These are phyloP conservation scores for Troilus luridus DNA, from an alignment of 2,888 invertebrate genomes.

Conservation along the genomic window DNA sequence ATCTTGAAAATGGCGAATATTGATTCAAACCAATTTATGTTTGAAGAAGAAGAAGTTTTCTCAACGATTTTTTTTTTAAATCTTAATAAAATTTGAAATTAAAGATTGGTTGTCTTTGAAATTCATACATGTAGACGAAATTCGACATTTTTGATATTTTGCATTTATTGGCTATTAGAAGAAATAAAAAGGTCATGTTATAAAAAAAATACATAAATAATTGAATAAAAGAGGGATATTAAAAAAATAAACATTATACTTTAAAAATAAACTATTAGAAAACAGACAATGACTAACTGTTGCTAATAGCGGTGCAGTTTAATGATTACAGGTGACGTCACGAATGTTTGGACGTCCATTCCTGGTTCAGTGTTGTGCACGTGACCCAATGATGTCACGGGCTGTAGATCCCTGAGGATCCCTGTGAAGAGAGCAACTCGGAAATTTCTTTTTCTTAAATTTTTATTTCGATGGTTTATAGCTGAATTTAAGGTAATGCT, in stretches of 20 bases:
- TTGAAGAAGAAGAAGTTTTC: neutral
- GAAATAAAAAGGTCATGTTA: neutral
- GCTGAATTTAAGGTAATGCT: neutral
- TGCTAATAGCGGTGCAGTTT: conserved; percentile 29
- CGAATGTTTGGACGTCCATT: conserved; percentile 50
- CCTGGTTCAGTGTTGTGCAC: conserved; percentile 43
- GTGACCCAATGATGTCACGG: conserved; percentile 56
- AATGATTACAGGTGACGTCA: conserved; percentile 37
- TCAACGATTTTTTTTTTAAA: neutral
- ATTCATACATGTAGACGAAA: neutral
- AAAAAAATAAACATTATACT: neutral
- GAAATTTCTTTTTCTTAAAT: neutral
- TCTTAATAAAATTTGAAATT: neutral
- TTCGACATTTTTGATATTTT: neutral
- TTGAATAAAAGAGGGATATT: neutral
- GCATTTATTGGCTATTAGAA: neutral
- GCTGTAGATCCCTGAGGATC: neutral
- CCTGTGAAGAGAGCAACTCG: conserved; percentile 17
- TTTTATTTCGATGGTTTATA: conserved; percentile 20
- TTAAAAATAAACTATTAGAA: neutral
- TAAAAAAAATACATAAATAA: neutral
- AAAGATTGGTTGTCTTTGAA: neutral
- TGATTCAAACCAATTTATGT: too few species aligned
- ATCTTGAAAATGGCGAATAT: too few species aligned
- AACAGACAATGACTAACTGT: neutral